phyloP scores from a whole-genome alignment of 2,113 vertebrate genomes.

The Melierax canorus region DNA sequence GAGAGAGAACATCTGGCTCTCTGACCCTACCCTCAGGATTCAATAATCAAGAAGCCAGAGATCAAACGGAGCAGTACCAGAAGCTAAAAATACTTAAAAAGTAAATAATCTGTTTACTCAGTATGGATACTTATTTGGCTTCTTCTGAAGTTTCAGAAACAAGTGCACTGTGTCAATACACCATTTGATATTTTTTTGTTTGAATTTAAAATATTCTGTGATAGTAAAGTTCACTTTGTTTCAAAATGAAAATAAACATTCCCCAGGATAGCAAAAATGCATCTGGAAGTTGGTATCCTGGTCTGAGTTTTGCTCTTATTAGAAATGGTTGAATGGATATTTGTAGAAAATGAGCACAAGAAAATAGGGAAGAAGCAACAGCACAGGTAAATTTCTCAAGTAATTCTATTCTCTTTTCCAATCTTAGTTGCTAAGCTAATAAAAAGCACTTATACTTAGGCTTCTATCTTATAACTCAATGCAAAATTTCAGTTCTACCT shows the following conservation, averaged over 20 bases:
- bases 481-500: background rate
- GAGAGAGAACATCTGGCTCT: background rate
- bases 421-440: background rate
- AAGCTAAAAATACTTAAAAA: background rate
- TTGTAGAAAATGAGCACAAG: background rate
- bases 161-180: background rate
- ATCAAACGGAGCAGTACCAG: background rate
- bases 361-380: background rate
- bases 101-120: constrained; percentile 13
- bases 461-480: background rate
- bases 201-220: constrained; percentile 5
- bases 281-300: background rate
- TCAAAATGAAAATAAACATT: constrained; percentile 27
- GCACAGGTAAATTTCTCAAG: background rate
- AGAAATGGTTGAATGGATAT: background rate
- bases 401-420: background rate
- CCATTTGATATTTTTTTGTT: background rate
- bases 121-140: background rate
- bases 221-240: background rate
- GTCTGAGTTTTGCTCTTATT: background rate
- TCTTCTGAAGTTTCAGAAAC: constrained; percentile 1
- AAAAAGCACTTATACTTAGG: background rate
- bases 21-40: background rate
- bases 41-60: constrained; percentile 34
- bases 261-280: background rate